Conservation (phyloP, 2,888 invertebrate species). For the Psylliodes chrysocephalus region DNA sequence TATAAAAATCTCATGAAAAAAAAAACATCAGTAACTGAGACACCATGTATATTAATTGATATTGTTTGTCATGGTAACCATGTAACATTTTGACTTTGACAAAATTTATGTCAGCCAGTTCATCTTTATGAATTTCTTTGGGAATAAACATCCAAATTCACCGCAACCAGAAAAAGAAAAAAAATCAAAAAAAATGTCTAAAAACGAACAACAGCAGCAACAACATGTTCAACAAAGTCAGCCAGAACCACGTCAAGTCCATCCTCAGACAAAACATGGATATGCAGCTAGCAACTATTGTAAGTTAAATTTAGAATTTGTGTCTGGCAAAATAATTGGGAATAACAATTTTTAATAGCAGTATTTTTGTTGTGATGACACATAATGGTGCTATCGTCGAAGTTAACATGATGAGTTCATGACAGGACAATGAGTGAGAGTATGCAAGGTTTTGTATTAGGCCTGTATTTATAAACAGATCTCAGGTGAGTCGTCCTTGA, state of each 20-base stretch:
- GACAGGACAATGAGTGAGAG: too few relatives aligned
- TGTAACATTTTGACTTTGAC: slow-evolving; percentile 1
- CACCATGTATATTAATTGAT: too few relatives aligned
- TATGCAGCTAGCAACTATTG: not conserved
- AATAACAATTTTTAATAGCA: too few relatives aligned
- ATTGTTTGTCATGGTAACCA: slow-evolving; percentile 4
- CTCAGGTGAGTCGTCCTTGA: too few relatives aligned
- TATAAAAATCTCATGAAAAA: too few relatives aligned
- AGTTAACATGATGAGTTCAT: too few relatives aligned
- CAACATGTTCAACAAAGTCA: too few relatives aligned
- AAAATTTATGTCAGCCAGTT: slow-evolving; percentile 2
- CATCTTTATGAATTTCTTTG: slow-evolving; percentile 4
- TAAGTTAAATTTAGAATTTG: not conserved
- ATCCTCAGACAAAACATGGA: not conserved
- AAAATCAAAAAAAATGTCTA: not conserved
- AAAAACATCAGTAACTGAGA: not conserved
- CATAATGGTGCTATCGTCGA: too few relatives aligned
- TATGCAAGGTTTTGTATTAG: too few relatives aligned
- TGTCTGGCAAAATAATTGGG: too few relatives aligned
- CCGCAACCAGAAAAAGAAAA: not conserved
- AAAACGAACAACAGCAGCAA: slow-evolving; percentile 6
- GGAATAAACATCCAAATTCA: slow-evolving; percentile 2
- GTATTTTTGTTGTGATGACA: too few relatives aligned
- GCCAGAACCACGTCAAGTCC: not conserved
- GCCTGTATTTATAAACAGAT: too few relatives aligned